Conservation (phyloP, 2,797 vertebrate genomes). For the Notamacropus eugenii region DNA sequence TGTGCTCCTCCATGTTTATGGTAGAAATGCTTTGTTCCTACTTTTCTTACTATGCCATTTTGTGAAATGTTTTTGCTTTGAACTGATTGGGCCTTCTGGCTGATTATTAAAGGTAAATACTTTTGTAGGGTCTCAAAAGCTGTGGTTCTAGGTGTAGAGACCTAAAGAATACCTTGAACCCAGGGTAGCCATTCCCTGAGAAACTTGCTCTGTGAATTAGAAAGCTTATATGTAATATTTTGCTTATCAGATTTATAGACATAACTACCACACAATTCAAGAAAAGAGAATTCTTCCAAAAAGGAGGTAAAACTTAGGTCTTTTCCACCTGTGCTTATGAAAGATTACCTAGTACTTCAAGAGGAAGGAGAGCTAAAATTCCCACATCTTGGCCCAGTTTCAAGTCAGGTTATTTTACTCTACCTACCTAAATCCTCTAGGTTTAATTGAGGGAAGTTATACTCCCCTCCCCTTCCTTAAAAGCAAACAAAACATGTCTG, state of each 20-base stretch:
- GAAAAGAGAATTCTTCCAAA: constrained; percentile 14
- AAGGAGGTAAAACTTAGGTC: constrained; percentile 22
- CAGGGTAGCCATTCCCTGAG: not conserved
- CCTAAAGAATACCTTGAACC: not conserved
- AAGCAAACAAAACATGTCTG: constrained; percentile 64
- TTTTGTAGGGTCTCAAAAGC: not conserved
- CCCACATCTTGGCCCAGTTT: constrained; percentile 38
- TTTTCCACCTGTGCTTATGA: constrained; percentile 13
- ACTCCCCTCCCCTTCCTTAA: constrained; percentile 50
- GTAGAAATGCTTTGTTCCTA: not conserved
- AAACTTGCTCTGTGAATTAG: constrained; percentile 3
- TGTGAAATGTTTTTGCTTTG: not conserved
- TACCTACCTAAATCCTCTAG: constrained; percentile 44
- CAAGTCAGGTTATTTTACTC: constrained; percentile 52
- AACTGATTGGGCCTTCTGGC: not conserved
- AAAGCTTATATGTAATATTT: not conserved
- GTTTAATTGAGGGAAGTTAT: constrained; percentile 34
- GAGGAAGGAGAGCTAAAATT: not conserved
- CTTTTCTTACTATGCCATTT: not conserved
- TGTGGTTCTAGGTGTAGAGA: not conserved
- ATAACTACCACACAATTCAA: not conserved
- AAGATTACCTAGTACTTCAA: constrained; percentile 38
- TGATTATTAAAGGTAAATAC: not conserved
- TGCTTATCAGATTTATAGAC: not conserved
- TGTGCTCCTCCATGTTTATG: not conserved